Conservation (phyloP, 2,888 invertebrate genomes). For the Clostera curtula region DNA sequence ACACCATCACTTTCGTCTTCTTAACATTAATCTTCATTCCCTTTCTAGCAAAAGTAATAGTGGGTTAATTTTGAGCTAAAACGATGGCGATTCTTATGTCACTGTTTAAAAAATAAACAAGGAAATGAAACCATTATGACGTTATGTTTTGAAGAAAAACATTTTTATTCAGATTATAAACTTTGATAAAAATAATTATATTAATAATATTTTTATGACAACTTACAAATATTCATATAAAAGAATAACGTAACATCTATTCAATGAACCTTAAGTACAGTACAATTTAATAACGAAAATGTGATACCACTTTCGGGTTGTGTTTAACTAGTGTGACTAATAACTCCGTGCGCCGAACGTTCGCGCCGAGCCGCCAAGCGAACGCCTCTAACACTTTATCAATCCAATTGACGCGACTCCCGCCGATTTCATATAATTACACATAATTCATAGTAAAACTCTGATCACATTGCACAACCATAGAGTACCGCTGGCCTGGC, state of each 20-base stretch:
- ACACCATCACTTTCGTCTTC: too few relatives aligned
- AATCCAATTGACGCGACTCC: constrained; percentile 22
- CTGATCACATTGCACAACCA: constrained; percentile 55
- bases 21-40: too few relatives aligned
- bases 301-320: constrained; percentile 69
- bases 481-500: constrained; percentile 27
- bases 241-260: constrained; percentile 75
- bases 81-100: not conserved
- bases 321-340: constrained; percentile 71
- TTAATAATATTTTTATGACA: constrained; percentile 75
- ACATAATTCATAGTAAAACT: constrained; percentile 31
- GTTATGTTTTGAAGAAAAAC: constrained; percentile 71
- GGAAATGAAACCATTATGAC: constrained; percentile 28
- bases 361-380: constrained; percentile 13
- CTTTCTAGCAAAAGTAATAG: too few relatives aligned
- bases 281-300: constrained; percentile 66
- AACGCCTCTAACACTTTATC: constrained; percentile 18
- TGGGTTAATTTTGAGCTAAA: too few relatives aligned
- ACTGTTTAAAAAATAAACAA: not conserved
- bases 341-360: constrained; percentile 29
- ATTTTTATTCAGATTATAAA: constrained; percentile 77
- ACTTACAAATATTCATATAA: constrained; percentile 75
- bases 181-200: constrained; percentile 77
- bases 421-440: constrained; percentile 23
- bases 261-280: constrained; percentile 66